phyloP scores from a whole-genome alignment of 1,140 invertebrate genomes.

The Alviniconcha marisindica region DNA sequence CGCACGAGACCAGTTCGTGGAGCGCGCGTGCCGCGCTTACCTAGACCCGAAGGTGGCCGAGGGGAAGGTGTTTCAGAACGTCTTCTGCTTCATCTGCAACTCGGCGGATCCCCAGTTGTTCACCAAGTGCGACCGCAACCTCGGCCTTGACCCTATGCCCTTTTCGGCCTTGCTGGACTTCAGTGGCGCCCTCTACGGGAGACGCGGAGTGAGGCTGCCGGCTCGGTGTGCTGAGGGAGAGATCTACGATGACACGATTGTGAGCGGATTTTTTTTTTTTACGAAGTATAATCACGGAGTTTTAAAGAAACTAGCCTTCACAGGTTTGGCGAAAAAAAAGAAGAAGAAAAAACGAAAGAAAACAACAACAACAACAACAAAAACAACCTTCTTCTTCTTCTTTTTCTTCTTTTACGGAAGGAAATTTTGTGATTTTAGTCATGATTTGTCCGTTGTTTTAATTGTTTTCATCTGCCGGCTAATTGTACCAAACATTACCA shows the following conservation, averaged over 20 bases:
- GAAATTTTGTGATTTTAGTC: too few species aligned
- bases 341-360: too few species aligned
- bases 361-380: too few species aligned
- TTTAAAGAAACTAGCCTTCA: too few species aligned
- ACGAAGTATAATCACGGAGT: not conserved
- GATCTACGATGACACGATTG: constrained; percentile 34
- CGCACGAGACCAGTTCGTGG: constrained; percentile 28
- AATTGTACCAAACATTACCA: too few species aligned
- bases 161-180: constrained; percentile 45
- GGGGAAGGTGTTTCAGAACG: constrained; percentile 24
- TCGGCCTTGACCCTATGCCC: not conserved
- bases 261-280: not conserved
- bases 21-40: constrained; percentile 40
- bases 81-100: constrained; percentile 48
- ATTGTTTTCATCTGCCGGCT: too few species aligned
- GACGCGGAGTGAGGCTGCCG: not conserved
- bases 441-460: too few species aligned
- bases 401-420: too few species aligned
- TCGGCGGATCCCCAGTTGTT: constrained; percentile 25
- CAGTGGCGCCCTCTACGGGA: constrained; percentile 25
- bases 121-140: constrained; percentile 7
- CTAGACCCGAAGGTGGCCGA: constrained; percentile 23
- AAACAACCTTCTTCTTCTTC: too few species aligned
- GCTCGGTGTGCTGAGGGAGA: constrained; percentile 5
- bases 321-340: too few species aligned